phyloP scores from a whole-genome alignment of 2,113 vertebrate species.

The Spizaetus ornatus region DNA sequence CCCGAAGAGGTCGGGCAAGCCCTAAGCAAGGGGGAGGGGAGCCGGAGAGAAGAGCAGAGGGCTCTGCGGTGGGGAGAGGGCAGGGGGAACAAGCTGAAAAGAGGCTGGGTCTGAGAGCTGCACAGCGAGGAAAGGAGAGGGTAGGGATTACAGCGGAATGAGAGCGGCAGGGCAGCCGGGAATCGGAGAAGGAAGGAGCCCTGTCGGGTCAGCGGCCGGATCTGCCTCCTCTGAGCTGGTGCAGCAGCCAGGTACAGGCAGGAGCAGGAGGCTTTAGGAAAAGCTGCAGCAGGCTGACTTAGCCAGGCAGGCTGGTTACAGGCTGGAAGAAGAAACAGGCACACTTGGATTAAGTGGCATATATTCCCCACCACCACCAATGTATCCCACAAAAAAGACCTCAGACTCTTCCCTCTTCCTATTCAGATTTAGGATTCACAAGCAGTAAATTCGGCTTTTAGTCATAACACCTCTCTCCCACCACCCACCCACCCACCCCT shows the following conservation, averaged over 20 bases:
- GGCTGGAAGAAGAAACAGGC: not conserved
- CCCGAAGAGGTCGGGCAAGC: not conserved
- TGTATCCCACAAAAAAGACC: not conserved
- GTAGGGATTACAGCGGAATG: not conserved
- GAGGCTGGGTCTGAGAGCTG: not conserved
- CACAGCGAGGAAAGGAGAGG: not conserved
- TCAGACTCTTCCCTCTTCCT: conserved; percentile 34
- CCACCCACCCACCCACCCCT: conserved; percentile 46
- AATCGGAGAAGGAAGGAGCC: not conserved
- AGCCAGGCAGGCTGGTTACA: not conserved
- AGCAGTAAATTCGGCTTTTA: conserved; percentile 51
- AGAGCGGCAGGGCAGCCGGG: not conserved
- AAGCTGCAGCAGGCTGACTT: not conserved
- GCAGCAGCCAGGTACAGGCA: not conserved
- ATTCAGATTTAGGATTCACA: conserved; percentile 51
- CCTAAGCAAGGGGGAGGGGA: not conserved
- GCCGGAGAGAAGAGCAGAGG: not conserved
- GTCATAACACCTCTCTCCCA: conserved; percentile 62
- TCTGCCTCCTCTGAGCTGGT: not conserved
- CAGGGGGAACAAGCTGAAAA: not conserved
- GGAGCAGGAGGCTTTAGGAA: not conserved
- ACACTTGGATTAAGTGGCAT: not conserved
- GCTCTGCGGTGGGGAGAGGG: not conserved
- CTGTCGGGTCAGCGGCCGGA: not conserved
- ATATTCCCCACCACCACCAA: not conserved